phyloP scores from a whole-genome alignment of 1,140 invertebrate species.

The Oryzaephilus surinamensis region DNA sequence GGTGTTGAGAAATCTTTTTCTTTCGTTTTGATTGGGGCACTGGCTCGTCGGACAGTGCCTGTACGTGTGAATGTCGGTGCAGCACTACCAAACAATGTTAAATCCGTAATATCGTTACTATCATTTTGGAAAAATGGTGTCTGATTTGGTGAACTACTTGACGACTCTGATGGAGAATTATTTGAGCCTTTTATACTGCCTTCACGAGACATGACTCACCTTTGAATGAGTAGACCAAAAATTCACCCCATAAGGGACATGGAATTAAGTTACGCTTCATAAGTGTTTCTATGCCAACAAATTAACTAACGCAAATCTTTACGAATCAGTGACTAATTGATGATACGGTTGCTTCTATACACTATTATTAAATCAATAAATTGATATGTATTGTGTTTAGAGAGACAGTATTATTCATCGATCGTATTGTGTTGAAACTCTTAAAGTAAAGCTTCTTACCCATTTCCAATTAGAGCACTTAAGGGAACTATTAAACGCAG shows the following conservation, averaged over 20 bases:
- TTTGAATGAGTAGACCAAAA: slow-evolving; percentile 5
- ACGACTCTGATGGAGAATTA: slow-evolving; percentile 26
- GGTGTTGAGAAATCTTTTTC: slow-evolving; percentile 7
- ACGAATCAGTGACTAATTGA: slow-evolving; percentile 13
- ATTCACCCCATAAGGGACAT: slow-evolving; percentile 1
- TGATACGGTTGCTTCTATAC: too few relatives aligned
- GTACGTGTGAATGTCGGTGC: slow-evolving; percentile 21
- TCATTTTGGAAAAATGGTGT: too few relatives aligned
- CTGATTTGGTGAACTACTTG: slow-evolving; percentile 26
- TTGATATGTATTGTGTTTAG: not conserved
- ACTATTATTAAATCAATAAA: slow-evolving; percentile 6
- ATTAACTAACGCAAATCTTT: slow-evolving; percentile 17
- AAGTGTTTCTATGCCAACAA: slow-evolving; percentile 22
- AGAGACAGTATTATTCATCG: slow-evolving; percentile 1
- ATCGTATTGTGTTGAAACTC: too few relatives aligned
- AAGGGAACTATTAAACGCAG: not conserved
- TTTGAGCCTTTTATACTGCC: slow-evolving; percentile 17
- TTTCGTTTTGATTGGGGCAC: slow-evolving; percentile 5
- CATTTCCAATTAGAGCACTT: not conserved
- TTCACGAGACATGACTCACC: slow-evolving; percentile 17
- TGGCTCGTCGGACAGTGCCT: slow-evolving; percentile 25
- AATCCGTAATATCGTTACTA: slow-evolving; percentile 14
- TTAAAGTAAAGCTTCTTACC: too few relatives aligned
- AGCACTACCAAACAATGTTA: slow-evolving; percentile 16
- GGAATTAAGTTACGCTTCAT: slow-evolving; percentile 8